Conservation (phyloP, 1,140 invertebrate species). For the Drosophila parvula region DNA sequence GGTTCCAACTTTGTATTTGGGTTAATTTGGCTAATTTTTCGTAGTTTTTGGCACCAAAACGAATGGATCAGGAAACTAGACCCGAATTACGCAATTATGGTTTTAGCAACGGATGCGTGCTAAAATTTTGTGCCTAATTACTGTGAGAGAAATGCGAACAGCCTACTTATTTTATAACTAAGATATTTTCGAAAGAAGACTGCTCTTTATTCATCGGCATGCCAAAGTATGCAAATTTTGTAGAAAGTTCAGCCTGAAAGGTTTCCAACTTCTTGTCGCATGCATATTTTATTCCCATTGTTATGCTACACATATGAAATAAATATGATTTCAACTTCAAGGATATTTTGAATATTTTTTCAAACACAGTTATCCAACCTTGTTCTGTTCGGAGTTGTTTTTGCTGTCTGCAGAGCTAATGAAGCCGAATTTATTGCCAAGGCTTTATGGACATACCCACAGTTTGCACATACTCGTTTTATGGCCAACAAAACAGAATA, state of each 20-base stretch:
- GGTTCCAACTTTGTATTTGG: slow-evolving; percentile 47
- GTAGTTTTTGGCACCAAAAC: slow-evolving; percentile 33
- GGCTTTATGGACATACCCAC: slow-evolving; percentile 62
- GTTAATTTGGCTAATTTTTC: slow-evolving; percentile 58
- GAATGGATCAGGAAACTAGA: slow-evolving; percentile 42
- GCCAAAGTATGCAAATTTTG: not conserved
- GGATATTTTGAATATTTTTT: slow-evolving; percentile 6
- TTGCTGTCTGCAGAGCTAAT: slow-evolving; percentile 40
- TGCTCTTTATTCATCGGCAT: too few species aligned
- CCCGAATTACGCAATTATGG: slow-evolving; percentile 36
- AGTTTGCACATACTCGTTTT: slow-evolving; percentile 66
- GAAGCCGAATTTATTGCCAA: slow-evolving; percentile 64
- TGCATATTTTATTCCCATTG: not conserved
- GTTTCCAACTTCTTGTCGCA: not conserved
- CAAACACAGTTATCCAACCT: slow-evolving; percentile 9
- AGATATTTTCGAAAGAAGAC: too few species aligned
- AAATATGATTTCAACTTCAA: not conserved
- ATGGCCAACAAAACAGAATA: slow-evolving; percentile 53
- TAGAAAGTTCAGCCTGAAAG: not conserved
- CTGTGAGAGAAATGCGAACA: not conserved
- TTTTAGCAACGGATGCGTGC: slow-evolving; percentile 35
- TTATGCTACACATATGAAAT: not conserved
- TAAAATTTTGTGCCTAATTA: not conserved
- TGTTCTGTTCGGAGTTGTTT: slow-evolving; percentile 29
- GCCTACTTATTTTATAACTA: not conserved